Evolutionary conservation across 2,113 vertebrate genomes (phyloP).

Genomic region (Dipodomys merriami): DNA sequence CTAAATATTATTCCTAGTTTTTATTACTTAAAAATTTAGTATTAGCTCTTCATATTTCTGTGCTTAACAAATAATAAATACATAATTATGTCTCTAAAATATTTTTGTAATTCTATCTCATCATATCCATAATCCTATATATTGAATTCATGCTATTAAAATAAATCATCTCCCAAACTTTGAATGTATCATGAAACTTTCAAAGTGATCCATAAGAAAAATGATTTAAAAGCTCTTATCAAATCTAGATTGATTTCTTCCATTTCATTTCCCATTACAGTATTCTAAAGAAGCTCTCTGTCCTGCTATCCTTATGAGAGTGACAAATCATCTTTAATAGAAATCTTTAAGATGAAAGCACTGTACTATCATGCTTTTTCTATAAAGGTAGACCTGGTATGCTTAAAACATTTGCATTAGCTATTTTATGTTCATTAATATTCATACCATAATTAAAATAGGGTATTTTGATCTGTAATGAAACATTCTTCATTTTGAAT

Average conservation of each 20-base stretch:
- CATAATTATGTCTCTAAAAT: neutral
- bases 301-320: neutral
- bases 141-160: neutral
- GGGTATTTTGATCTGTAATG: conserved; percentile 15
- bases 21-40: neutral
- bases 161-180: neutral
- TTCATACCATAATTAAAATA: conserved; percentile 30
- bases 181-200: neutral
- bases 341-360: neutral
- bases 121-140: neutral
- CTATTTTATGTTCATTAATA: conserved; percentile 52
- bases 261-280: neutral
- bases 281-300: neutral
- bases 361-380: neutral
- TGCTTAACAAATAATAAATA: neutral
- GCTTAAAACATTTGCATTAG: conserved; percentile 12
- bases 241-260: neutral
- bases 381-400: neutral
- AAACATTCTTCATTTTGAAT: conserved; percentile 16
- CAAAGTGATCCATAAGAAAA: neutral
- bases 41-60: neutral
- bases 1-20: neutral
- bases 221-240: neutral
- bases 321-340: neutral
- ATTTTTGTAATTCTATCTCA: neutral